Base-by-base conservation (phyloP, 2,113 vertebrate genomes). In the Neomonachus schauinslandi region DNA sequence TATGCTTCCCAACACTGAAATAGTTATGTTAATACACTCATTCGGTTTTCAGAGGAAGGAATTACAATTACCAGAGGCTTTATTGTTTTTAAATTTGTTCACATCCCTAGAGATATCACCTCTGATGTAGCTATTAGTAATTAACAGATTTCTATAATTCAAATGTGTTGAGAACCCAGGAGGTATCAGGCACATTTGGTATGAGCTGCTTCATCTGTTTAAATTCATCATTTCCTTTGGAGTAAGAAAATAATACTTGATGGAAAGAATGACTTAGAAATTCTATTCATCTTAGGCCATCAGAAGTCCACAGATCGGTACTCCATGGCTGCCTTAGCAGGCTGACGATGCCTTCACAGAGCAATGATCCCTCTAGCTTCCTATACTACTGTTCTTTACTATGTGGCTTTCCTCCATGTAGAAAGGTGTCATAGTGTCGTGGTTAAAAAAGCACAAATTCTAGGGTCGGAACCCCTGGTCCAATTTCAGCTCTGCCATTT, bases 171-270 rank as follows among this genome's bases (percentile, higher is more conserved):
- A 95, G 67, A 94, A 65, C 8, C 33, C 36, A 94, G 13, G 61
- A 36, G 4, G 33, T 71, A 87, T 55, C 31, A 92, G 22, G 36
- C 33, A 89, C 4, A 92, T 71, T 82, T 83, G 18, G 55, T 86
- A 1, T 82, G 57, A 92, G 55, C 28, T 85, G 21, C n/a, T 91
- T 90, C 71, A 59, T 12, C 28, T 92, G 18, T 69, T 95, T 80
- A 84, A 69, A 79, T 36, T 89, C 16, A 80, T 69, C n/a, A 80
- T 85, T 59, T 91, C 53, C 59, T 69, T 91, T 92, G 89, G 31
- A 83, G 57, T 59, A 92, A 92, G 57, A 94, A 97, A 92, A 94
- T 16, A 55, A 46, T 49, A 94, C 33, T 76, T 94, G 16, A 63
- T 81, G 26, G 69, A 89, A 97, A 94, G 51, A 94, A 89, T 86